Base-by-base conservation (phyloP, 1,140 invertebrate genomes). In the Drosophila saltans region DNA sequence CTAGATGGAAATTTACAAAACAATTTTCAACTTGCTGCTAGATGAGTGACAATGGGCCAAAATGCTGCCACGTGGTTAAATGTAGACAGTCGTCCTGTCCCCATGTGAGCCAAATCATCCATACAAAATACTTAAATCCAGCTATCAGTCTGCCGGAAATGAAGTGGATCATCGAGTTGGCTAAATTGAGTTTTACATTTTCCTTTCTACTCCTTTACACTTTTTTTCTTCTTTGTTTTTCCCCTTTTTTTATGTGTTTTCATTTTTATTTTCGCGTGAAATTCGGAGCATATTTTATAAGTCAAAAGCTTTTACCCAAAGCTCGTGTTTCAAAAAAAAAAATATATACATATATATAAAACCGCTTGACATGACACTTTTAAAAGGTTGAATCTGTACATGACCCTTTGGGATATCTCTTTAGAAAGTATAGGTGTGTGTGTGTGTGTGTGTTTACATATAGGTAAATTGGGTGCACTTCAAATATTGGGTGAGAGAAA, bases 111-210 rank as follows among this genome's bases (percentile, higher is more conserved):
- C 66, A 70, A 70, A 61, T 52, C 45, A 52, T 52, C 45, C 45
- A 26, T 52, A 52, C 45, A 52, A 52, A 52, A 52, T 52, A 52
- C 45, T 52, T 43, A 63, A 75, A 72, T 75, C 73, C 76, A 78
- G 76, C 65, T 60, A 68, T 66, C 40, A 64, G 45, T 56, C 64
- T 39, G 62, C 9, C 56, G 78, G 75, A 80, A 80, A 78, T 85
- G 71, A 81, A 82, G 75, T 57, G 81, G 72, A 86, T 81, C 77
- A 81, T 85, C 56, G 63, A 85, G 57, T 86, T 86, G 75, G 72
- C 30, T 72, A 69, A 71, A 78, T 43, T 68, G 39, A 43, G 8
- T 65, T 10, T 45, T 75, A 40, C 58, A 28, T 8, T 57, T 24
- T 1, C 24, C 5, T 39, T 57, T 63, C 24, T 16, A 40, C 61